phyloP scores from a whole-genome alignment of 64 coral and sea anemone species.

The Platygyra sinensis region DNA sequence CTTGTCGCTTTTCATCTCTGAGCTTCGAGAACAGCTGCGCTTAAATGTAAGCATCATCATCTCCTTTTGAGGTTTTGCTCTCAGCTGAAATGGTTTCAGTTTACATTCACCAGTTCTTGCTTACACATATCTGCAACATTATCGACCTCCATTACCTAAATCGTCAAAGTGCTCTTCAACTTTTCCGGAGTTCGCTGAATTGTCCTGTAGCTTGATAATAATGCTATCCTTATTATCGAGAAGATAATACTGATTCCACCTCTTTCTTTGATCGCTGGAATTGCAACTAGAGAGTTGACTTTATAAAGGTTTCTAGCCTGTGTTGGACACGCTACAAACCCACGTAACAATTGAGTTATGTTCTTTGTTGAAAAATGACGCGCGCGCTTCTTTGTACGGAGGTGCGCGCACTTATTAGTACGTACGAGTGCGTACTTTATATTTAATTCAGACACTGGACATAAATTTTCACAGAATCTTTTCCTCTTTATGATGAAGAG shows the following conservation, averaged over 20 bases:
- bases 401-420: too few relatives aligned
- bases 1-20: conserved; percentile 8
- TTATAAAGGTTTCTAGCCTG: neutral
- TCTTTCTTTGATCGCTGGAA: neutral
- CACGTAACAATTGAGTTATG: neutral
- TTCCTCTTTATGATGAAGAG: too few relatives aligned
- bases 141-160: neutral
- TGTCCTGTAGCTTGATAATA: neutral
- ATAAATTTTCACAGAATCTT: too few relatives aligned
- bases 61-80: neutral
- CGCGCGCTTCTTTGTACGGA: too few relatives aligned
- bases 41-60: neutral
- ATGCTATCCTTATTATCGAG: neutral
- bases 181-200: neutral
- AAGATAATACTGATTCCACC: neutral
- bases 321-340: neutral
- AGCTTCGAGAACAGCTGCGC: neutral
- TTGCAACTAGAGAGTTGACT: too few relatives aligned
- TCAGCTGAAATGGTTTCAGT: neutral
- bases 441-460: too few relatives aligned
- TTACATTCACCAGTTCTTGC: neutral
- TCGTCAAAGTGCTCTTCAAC: neutral
- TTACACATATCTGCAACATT: neutral
- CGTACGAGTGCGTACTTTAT: too few relatives aligned
- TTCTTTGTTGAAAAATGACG: neutral